phyloP scores from a whole-genome alignment of 2,113 vertebrate species.

The Zapus hudsonius region DNA sequence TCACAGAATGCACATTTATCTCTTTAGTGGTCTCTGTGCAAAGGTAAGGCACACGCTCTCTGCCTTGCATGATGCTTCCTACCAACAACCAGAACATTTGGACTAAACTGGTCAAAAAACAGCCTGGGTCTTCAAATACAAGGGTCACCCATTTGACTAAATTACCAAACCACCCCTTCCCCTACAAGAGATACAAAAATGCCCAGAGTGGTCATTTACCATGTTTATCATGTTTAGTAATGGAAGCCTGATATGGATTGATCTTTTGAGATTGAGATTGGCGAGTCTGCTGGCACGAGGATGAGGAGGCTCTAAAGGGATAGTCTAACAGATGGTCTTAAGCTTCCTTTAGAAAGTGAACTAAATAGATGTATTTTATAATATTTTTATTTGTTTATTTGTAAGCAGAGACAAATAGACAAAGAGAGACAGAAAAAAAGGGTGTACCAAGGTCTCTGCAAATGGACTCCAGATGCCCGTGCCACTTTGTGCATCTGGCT shows the following conservation, averaged over 20 bases:
- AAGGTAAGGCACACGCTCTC: constrained; percentile 54
- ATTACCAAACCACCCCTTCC: constrained; percentile 7
- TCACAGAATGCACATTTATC: constrained; percentile 21
- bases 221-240: constrained; percentile 66
- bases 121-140: not conserved
- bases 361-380: too few relatives aligned
- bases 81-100: not conserved
- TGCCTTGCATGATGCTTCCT: constrained; percentile 21
- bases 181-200: not conserved
- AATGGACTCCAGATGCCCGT: too few relatives aligned
- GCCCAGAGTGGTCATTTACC: constrained; percentile 71
- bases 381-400: too few relatives aligned
- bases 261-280: constrained; percentile 53
- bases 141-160: not conserved
- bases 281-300: not conserved
- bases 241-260: constrained; percentile 67
- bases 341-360: not conserved
- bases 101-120: not conserved
- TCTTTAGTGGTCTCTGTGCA: constrained; percentile 68
- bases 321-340: not conserved
- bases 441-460: too few relatives aligned
- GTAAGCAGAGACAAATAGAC: too few relatives aligned
- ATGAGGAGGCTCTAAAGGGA: not conserved
- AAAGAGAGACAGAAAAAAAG: too few relatives aligned
- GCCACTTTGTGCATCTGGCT: too few relatives aligned